A percentile compares a stretch with the other conserved stretches of the same genome.
Evolutionary conservation across 1,140 invertebrate genomes (phyloP).

Genomic region (Palaemon carinicauda): DNA sequence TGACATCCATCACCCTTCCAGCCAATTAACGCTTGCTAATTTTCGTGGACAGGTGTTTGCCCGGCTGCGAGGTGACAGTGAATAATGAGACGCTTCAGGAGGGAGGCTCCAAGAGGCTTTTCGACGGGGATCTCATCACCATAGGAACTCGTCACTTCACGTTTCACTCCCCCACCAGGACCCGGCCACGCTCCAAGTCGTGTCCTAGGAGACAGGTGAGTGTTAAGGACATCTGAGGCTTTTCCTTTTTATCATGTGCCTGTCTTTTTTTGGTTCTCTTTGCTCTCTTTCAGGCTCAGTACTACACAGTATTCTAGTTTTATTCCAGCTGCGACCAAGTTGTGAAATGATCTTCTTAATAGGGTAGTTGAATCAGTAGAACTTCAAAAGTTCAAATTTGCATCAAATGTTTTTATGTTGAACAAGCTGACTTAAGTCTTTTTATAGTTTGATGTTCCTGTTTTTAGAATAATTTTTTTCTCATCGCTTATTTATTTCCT

Average conservation of each 20-base stretch:
- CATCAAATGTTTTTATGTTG: no score
- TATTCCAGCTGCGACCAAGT: no score
- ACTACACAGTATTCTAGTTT: no score
- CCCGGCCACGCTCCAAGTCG: background rate
- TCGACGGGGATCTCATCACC: slow-evolving; percentile 26
- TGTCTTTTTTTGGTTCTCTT: background rate
- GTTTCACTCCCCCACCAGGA: slow-evolving; percentile 31
- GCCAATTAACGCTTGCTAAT: background rate
- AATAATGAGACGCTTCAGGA: background rate
- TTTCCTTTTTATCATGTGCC: background rate
- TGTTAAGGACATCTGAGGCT: no score
- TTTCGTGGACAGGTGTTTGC: background rate
- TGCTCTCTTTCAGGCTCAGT: background rate
- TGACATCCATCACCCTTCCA: background rate
- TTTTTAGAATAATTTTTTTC: no score
- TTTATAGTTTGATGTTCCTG: no score
- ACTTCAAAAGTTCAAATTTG: no score
- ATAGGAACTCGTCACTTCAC: slow-evolving; percentile 45
- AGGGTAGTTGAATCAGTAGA: no score
- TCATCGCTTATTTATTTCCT: no score
- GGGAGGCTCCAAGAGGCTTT: slow-evolving; percentile 10
- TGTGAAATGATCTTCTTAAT: no score
- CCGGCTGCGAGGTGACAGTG: slow-evolving; percentile 40
- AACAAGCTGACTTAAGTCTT: no score
- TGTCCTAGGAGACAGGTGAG: slow-evolving; percentile 16